Percentiles rank a stretch among this genome's conserved stretches.
Evolutionary conservation across 2,113 vertebrate species (phyloP).

Genomic region (Bucco capensis): DNA sequence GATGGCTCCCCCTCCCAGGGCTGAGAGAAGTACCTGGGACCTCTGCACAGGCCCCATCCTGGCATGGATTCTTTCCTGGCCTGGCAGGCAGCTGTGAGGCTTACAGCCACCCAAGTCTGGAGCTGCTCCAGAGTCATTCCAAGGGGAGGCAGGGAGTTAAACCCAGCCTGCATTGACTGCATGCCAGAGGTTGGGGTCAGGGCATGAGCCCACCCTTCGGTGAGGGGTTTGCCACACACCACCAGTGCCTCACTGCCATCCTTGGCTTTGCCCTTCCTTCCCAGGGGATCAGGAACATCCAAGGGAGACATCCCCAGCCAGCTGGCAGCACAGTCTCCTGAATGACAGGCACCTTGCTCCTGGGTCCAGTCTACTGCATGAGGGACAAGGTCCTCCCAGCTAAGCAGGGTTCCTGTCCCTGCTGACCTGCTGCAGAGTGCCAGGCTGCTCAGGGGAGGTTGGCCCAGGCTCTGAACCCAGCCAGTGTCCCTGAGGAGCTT

Average conservation of each 20-base stretch:
- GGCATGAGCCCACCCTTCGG: background rate
- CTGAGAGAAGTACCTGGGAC: accelerated
- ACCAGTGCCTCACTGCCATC: background rate
- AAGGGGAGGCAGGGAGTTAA: background rate
- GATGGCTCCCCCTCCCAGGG: accelerated
- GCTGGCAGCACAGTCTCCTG: background rate
- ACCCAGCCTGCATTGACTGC: background rate
- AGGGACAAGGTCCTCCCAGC: background rate
- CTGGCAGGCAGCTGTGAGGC: background rate
- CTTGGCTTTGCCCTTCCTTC: background rate
- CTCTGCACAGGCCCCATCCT: background rate
- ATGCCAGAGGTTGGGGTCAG: accelerated
- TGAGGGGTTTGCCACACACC: background rate
- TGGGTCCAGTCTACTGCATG: background rate
- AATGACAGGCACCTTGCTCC: background rate
- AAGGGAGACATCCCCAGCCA: background rate
- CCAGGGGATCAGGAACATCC: background rate
- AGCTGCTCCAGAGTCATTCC: background rate
- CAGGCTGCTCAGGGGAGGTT: too few relatives aligned
- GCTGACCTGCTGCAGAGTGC: background rate
- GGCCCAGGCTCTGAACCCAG: background rate
- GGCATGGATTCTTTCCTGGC: background rate
- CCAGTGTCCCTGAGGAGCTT: background rate
- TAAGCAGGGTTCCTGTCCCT: background rate
- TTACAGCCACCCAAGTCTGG: background rate